Conservation (phyloP, 1,140 invertebrate genomes). For the Cyclina sinensis region DNA sequence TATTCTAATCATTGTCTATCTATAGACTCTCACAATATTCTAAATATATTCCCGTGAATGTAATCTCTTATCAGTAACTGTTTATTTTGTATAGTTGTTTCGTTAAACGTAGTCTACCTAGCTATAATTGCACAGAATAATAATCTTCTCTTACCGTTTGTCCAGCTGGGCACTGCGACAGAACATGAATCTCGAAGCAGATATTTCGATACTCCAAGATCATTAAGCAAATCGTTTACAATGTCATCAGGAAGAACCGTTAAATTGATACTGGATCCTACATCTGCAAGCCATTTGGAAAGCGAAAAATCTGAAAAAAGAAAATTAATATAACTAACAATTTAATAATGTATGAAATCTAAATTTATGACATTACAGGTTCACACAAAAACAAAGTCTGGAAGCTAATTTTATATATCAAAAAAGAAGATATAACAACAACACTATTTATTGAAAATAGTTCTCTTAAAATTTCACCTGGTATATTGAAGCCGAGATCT, state of each 20-base stretch:
- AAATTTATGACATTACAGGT: too few species aligned
- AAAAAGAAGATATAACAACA: too few species aligned
- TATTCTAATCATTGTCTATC: too few species aligned
- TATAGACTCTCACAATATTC: too few species aligned
- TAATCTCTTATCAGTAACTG: neutral
- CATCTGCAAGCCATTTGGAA: neutral
- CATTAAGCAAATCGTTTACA: neutral
- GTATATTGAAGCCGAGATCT: neutral
- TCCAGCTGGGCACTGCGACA: neutral
- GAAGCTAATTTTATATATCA: too few species aligned
- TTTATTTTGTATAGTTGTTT: neutral
- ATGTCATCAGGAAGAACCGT: neutral
- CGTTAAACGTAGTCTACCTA: neutral
- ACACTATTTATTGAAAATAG: too few species aligned
- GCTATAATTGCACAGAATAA: neutral
- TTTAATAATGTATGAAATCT: too few species aligned
- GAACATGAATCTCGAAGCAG: neutral
- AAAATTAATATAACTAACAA: neutral
- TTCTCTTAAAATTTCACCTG: neutral
- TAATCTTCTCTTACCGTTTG: neutral
- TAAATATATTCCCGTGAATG: neutral
- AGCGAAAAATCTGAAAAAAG: slow-evolving; percentile 34
- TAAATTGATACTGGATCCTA: neutral
- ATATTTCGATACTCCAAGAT: slow-evolving; percentile 7
- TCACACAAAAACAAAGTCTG: too few species aligned